phyloP scores from a whole-genome alignment of 2,113 vertebrate species.

The Strigops habroptila region DNA sequence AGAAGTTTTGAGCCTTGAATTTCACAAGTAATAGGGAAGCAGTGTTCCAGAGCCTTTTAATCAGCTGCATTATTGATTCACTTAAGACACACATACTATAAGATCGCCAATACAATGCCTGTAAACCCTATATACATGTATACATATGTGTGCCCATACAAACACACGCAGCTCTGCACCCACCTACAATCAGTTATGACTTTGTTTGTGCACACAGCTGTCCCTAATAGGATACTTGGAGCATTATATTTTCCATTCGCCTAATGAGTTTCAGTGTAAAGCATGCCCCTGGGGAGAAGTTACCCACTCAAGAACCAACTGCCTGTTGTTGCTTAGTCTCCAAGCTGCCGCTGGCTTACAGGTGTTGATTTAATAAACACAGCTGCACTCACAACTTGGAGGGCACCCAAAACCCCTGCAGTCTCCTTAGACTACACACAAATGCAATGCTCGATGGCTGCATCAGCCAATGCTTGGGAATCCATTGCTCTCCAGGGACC shows the following conservation, averaged over 20 bases:
- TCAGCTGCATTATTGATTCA: not conserved
- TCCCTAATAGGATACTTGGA: not conserved
- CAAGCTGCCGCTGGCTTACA: not conserved
- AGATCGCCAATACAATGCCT: not conserved
- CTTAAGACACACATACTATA: not conserved
- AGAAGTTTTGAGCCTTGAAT: not conserved
- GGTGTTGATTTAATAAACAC: conserved; percentile 39
- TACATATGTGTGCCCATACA: not conserved
- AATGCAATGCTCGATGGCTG: not conserved
- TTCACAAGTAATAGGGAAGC: not conserved
- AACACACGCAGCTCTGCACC: not conserved
- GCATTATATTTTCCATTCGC: conserved; percentile 5
- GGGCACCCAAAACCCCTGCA: conserved; percentile 1
- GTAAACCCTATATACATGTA: fast-evolving
- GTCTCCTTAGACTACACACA: not conserved
- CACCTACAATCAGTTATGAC: not conserved
- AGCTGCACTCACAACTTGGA: conserved; percentile 35
- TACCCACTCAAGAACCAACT: not conserved
- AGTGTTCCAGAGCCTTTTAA: not conserved
- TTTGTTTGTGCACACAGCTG: conserved; percentile 33
- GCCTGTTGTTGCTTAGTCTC: not conserved
- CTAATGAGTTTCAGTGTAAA: not conserved
- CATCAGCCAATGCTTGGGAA: not conserved
- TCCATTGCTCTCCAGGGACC: not conserved
- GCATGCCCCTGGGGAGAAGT: not conserved